Evolutionary conservation across 2,797 vertebrate species (phyloP).

Genomic region (Acipenser oxyrinchus): DNA sequence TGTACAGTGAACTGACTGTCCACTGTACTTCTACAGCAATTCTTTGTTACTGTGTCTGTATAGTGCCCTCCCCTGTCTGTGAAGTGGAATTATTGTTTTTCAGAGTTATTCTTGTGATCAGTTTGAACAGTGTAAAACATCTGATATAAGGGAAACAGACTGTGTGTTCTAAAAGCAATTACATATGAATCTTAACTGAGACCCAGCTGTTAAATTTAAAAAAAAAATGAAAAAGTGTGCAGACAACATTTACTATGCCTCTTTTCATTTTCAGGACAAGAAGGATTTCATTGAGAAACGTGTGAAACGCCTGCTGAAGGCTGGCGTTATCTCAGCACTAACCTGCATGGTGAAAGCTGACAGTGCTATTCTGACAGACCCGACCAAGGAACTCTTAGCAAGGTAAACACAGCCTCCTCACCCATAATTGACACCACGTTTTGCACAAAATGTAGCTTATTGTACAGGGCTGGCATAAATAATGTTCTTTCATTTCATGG

Average conservation of each 20-base stretch:
- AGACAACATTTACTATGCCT: conserved; percentile 10
- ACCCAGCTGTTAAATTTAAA: background rate
- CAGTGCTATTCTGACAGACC: conserved; percentile 78
- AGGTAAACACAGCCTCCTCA: conserved; percentile 52
- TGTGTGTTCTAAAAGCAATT: background rate
- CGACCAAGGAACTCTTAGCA: conserved; percentile 86
- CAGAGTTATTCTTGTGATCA: no score
- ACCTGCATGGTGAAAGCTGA: conserved; percentile 92
- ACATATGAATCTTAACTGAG: background rate
- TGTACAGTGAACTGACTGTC: no score
- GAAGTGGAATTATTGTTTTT: no score
- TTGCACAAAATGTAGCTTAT: no score
- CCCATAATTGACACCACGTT: no score
- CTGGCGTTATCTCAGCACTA: conserved; percentile 74
- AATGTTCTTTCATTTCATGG: no score
- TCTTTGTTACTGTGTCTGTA: no score
- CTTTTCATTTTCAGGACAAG: conserved; percentile 70
- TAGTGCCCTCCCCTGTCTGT: no score
- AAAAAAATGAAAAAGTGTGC: background rate
- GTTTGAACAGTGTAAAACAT: no score
- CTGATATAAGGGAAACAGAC: no score
- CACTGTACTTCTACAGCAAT: no score
- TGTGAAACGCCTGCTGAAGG: conserved; percentile 81
- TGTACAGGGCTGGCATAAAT: no score
- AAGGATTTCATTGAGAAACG: conserved; percentile 84